Evolutionary conservation across 2,797 vertebrate genomes (phyloP), one percentile per base, ranked within the genome.

Genomic region (Myripristis jacobus): DNA sequence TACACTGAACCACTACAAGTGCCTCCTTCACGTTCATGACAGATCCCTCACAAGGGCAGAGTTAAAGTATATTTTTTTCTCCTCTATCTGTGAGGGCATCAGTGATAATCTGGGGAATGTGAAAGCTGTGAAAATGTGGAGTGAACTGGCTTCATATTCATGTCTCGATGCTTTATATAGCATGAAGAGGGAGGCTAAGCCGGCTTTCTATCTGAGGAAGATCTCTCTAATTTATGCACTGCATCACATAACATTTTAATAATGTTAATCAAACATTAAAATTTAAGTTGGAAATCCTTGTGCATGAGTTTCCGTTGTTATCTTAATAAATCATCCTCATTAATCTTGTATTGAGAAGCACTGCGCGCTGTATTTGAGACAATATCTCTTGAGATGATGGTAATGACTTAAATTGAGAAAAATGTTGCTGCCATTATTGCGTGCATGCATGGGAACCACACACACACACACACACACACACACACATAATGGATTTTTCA

Each of bases 241-340:
- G 46, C 8, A 19, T 47, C 54, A 46, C 73, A 75, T 87, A 64
- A 70, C 59, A 77, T 67, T 86, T 88, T 89, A 79, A 47, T 55
- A 25, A 91, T 86, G 71, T 54, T 58, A 52, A 87, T 89, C 34
- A 82, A 81, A 86, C 80, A 88, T 91, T 84, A 53, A 87, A 84
- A 24, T 81, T 83, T 18, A 66, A 74, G 84, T 87, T 78, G 66
- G 57, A 87, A 88, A 84, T 87, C 75, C 57, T 85, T 52, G 75
- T 78, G 88, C 85, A 90, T 18, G 70, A 13, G 69, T 91, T 85
- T 83, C 66, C 84, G 84, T 87, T 87, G 86, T 91, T 81, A 76
- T 81, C 76, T 89, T 73, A 89, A 91, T 92, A 90, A 92, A 91
- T 92, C 77, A 89, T 88, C 51, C 3, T 73, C 89, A 87, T 92